phyloP scores from a whole-genome alignment of 2,888 invertebrate species.

The Ophion slaviceki region DNA sequence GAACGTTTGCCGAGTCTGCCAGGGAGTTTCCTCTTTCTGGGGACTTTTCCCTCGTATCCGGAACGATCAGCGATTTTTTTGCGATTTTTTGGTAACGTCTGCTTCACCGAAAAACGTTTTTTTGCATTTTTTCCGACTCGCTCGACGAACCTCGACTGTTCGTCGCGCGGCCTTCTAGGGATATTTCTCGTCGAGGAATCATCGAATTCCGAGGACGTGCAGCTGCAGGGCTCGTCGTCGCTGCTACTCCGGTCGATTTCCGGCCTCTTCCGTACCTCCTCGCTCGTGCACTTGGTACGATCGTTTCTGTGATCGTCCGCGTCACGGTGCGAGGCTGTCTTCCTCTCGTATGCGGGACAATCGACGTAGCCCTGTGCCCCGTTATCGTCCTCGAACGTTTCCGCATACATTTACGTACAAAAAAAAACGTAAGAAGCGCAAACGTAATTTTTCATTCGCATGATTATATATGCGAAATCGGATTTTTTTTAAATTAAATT shows the following conservation, averaged over 20 bases:
- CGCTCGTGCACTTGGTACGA: conserved; percentile 1
- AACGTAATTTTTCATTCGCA: no score
- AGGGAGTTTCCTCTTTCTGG: neutral
- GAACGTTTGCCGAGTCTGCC: conserved; percentile 11
- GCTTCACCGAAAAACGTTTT: neutral
- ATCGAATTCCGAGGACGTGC: conserved; percentile 38
- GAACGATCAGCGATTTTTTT: neutral
- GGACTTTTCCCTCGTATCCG: neutral
- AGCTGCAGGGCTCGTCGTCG: conserved; percentile 50
- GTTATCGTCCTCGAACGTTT: conserved; percentile 39
- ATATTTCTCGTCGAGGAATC: conserved; percentile 12
- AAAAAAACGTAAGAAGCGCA: no score
- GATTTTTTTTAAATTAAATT: no score
- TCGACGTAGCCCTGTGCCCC: neutral
- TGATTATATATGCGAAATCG: no score
- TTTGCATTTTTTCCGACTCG: conserved; percentile 1
- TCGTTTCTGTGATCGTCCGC: conserved; percentile 2
- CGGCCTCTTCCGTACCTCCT: neutral
- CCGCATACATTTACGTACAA: conserved; percentile 18
- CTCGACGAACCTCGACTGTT: neutral
- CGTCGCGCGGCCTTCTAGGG: neutral
- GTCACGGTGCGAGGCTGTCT: conserved; percentile 3
- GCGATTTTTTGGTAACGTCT: neutral
- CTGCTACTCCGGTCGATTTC: conserved; percentile 21
- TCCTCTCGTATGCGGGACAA: conserved; percentile 33